Evolutionary conservation across 2,888 invertebrate species (phyloP).

Genomic region (Macropis europaea): DNA sequence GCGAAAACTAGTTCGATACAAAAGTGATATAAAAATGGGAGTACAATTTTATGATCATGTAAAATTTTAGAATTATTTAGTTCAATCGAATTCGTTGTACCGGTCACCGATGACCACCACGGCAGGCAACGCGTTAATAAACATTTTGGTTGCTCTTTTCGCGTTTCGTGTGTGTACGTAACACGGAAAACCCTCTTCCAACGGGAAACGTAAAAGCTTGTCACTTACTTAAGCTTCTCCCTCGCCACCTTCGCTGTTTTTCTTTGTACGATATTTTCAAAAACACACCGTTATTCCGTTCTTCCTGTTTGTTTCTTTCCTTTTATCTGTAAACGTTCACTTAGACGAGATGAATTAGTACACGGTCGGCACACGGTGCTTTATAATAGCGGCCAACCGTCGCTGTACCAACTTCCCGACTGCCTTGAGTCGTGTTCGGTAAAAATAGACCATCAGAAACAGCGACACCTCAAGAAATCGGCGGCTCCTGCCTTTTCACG

Average conservation of each 20-base stretch:
- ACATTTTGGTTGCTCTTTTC: neutral
- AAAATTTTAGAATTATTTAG: too few relatives aligned
- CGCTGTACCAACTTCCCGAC: constrained; percentile 72
- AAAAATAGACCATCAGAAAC: constrained; percentile 76
- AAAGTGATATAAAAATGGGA: too few relatives aligned
- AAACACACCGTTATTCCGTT: constrained; percentile 7
- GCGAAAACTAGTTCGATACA: too few relatives aligned
- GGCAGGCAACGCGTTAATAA: constrained; percentile 17
- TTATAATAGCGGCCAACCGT: constrained; percentile 72
- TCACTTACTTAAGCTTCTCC: neutral
- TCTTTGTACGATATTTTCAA: neutral
- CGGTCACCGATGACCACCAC: too few relatives aligned
- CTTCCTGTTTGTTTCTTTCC: neutral
- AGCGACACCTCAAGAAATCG: constrained; percentile 72
- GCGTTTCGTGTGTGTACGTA: constrained; percentile 53
- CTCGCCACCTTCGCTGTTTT: neutral
- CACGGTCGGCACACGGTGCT: constrained; percentile 67
- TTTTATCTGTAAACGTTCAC: constrained; percentile 41
- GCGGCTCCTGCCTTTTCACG: constrained; percentile 37
- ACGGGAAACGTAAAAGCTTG: neutral
- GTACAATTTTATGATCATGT: too few relatives aligned
- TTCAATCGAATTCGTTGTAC: too few relatives aligned
- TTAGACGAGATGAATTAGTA: constrained; percentile 69
- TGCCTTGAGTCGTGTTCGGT: constrained; percentile 67
- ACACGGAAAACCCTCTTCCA: constrained; percentile 21